phyloP scores from a whole-genome alignment of 2,797 vertebrate species.

The Syngnathus rostellatus region DNA sequence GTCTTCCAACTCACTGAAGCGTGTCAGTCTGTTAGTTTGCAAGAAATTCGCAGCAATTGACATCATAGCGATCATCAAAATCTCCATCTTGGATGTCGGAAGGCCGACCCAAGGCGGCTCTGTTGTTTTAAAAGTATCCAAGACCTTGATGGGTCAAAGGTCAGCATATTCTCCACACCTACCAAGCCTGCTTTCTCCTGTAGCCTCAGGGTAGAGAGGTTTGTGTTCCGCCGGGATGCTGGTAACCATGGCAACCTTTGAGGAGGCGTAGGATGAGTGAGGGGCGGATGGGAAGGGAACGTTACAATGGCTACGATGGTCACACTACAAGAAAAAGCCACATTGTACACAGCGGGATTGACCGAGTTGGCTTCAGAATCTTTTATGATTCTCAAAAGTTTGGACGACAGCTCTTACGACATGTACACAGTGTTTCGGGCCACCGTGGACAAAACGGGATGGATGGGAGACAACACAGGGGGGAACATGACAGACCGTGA shows the following conservation, averaged over 20 bases:
- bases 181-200: slow-evolving; percentile 15
- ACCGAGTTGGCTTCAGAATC: too few relatives aligned
- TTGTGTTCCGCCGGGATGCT: slow-evolving; percentile 35
- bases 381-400: too few relatives aligned
- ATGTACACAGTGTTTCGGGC: too few relatives aligned
- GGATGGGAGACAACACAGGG: too few relatives aligned
- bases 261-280: slow-evolving; percentile 43
- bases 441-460: too few relatives aligned
- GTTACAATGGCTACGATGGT: slow-evolving; percentile 24
- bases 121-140: slow-evolving; percentile 3
- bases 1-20: not conserved
- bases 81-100: slow-evolving; percentile 26
- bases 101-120: slow-evolving; percentile 14
- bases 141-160: slow-evolving; percentile 57
- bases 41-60: not conserved
- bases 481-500: too few relatives aligned
- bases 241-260: slow-evolving; percentile 61
- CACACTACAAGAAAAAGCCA: slow-evolving; percentile 16
- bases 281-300: slow-evolving; percentile 41
- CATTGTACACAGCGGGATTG: too few relatives aligned
- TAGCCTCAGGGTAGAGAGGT: slow-evolving; percentile 42
- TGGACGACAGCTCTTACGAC: too few relatives aligned
- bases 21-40: too few relatives aligned
- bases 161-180: slow-evolving; percentile 31
- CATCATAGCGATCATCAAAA: slow-evolving; percentile 21